Base-by-base conservation (phyloP, 2,797 vertebrate genomes). In the Mormyrus hasselquistii region DNA sequence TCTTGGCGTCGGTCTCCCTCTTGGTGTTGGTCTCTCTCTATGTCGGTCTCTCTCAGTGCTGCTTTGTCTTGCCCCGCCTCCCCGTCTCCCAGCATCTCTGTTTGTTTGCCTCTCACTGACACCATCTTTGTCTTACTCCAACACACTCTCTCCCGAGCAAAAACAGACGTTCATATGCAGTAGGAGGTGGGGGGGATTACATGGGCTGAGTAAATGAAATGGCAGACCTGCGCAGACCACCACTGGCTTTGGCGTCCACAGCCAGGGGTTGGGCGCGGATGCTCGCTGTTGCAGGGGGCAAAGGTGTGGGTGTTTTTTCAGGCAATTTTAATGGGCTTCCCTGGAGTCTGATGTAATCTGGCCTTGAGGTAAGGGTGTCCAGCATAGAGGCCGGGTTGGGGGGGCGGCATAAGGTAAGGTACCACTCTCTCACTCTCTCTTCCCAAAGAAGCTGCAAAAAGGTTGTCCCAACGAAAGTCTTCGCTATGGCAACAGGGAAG, bases 401-500 rank as follows among this genome's bases (percentile, higher is more conserved):
- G 10, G 65, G 29, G 65, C 2, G 1, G 25, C 14, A 41, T 8
- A 29, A 69, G 49, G 62, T 62, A 76, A 14, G 9, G 41, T 76
- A 62, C 49, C 49, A 79, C 65, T 55, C 10, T 76, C 19, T 41
- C 34, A 22, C n/a, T 89, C 49, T 44, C 25, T 41, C 89, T 41
- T 38, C 87, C 57, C 19, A 55, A 65, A 86, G 38, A 25, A 34
- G 47, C 59, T 16, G 14, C 49, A 87, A 52, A 49, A 86, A 89
- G 59, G 25, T 55, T 22, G 47, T 88, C 88, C 79, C n/a, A 47
- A 47, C 25, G 86, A 89, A 90, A 69, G 12, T 52, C 85, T 19
- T 89, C 41, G 16, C 90, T 50, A 73, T 90, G 86, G 86, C 57
- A 90, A 90, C 86, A 57, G 86, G 55, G 88, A 87, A 88, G 88